Evolutionary conservation across 1,140 invertebrate genomes (phyloP).

Genomic region (Aphis craccivora): DNA sequence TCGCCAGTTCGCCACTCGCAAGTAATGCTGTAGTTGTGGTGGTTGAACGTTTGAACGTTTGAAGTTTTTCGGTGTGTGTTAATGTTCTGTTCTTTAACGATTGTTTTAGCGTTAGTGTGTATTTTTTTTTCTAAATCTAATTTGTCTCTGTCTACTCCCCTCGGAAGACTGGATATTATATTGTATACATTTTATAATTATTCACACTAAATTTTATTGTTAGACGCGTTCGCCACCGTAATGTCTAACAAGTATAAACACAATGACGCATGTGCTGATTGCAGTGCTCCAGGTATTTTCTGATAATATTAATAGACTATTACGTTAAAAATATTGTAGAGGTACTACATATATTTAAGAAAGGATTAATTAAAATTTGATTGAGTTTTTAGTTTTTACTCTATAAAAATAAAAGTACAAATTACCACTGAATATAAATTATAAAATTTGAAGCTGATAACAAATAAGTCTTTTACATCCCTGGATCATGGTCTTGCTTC

Average conservation of each 20-base stretch:
- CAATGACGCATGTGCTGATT: conserved; percentile 36
- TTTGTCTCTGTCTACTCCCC: neutral
- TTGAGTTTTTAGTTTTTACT: neutral
- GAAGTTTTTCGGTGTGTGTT: too few relatives aligned
- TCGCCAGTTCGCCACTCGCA: too few relatives aligned
- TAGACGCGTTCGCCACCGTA: neutral
- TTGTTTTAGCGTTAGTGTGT: neutral
- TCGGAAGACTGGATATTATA: too few relatives aligned
- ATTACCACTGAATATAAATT: neutral
- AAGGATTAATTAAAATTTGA: neutral
- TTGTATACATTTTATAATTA: neutral
- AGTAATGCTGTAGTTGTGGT: too few relatives aligned
- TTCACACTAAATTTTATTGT: neutral
- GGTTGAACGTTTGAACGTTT: too few relatives aligned
- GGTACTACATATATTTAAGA: neutral
- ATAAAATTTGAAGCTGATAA: neutral
- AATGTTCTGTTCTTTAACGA: neutral
- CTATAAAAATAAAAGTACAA: neutral
- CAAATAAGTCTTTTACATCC: too few relatives aligned
- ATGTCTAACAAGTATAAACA: conserved; percentile 37
- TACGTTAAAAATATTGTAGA: neutral
- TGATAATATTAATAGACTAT: neutral
- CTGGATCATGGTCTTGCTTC: too few relatives aligned
- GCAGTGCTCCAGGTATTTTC: conserved; percentile 41
- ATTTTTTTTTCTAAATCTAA: neutral